phyloP scores from a whole-genome alignment of 2,113 vertebrate species.

The Pseudolaguvia tuberculata region DNA sequence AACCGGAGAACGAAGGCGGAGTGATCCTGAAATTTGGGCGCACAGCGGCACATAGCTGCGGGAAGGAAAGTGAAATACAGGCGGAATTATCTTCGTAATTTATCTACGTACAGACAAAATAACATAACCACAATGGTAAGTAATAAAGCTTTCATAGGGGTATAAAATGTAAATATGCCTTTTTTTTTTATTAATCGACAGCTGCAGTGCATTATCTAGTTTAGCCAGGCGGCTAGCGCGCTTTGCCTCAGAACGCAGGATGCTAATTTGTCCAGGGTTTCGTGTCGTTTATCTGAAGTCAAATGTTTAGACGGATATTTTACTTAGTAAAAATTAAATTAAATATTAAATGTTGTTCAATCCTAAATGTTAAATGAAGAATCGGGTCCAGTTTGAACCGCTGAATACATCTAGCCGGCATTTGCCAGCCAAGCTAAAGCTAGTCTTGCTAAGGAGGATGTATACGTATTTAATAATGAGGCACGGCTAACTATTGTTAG shows the following conservation, averaged over 20 bases:
- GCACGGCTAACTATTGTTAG: not conserved
- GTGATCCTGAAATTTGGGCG: constrained; percentile 43
- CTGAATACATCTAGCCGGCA: not conserved
- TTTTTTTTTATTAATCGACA: not conserved
- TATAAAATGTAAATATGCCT: not conserved
- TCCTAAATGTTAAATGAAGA: not conserved
- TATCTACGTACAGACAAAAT: not conserved
- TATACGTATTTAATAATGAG: not conserved
- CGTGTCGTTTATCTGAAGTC: not conserved
- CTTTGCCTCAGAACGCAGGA: not conserved
- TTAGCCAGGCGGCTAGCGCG: constrained; percentile 24
- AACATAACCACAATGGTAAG: constrained; percentile 44
- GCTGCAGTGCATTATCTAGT: constrained; percentile 14
- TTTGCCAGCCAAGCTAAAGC: constrained; percentile 14
- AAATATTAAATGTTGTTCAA: too few relatives aligned
- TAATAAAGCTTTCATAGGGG: not conserved
- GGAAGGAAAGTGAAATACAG: constrained; percentile 25
- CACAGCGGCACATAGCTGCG: constrained; percentile 39
- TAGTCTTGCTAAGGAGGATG: not conserved
- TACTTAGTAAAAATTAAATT: not conserved
- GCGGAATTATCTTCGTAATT: not conserved
- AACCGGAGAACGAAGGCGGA: constrained; percentile 47
- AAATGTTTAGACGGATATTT: not conserved
- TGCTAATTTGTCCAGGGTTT: not conserved
- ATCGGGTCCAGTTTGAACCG: not conserved